These are phyloP conservation scores for Lindbergichthys nudifrons DNA, from an alignment of 2,797 vertebrate genomes.

Conservation along the genomic window DNA sequence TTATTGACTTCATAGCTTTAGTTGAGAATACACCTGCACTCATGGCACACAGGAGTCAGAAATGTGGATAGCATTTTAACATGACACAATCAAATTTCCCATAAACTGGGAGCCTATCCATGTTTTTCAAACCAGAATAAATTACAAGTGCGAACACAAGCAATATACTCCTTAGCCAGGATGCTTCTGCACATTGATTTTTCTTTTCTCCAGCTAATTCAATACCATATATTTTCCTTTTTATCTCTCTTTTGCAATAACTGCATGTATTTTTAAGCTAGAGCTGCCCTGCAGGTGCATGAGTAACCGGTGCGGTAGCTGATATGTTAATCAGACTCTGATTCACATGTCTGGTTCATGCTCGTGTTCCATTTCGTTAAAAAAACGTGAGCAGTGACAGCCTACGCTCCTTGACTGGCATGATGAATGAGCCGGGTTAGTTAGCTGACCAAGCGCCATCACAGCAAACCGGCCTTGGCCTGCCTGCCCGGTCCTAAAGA, in stretches of 20 bases:
- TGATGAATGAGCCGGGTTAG: conserved; percentile 56
- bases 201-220: not conserved
- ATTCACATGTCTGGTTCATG: conserved; percentile 38
- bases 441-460: conserved; percentile 46
- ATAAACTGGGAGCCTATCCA: not conserved
- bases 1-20: too few relatives aligned
- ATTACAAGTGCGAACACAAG: not conserved
- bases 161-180: not conserved
- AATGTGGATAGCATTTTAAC: too few relatives aligned
- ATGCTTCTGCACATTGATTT: not conserved
- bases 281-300: not conserved
- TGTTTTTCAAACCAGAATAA: not conserved
- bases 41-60: too few relatives aligned
- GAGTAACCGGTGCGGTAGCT: not conserved
- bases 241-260: not conserved
- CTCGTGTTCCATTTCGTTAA: conserved; percentile 57
- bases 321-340: conserved; percentile 38
- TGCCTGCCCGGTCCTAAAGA: conserved; percentile 9
- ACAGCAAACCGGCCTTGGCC: conserved; percentile 15
- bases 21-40: too few relatives aligned
- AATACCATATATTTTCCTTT: not conserved
- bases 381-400: conserved; percentile 61
- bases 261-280: not conserved
- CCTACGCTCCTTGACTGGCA: conserved; percentile 26
- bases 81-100: not conserved